These are phyloP conservation scores for Peromyscus maniculatus DNA, from an alignment of 2,113 vertebrate genomes.

Conservation along the genomic window DNA sequence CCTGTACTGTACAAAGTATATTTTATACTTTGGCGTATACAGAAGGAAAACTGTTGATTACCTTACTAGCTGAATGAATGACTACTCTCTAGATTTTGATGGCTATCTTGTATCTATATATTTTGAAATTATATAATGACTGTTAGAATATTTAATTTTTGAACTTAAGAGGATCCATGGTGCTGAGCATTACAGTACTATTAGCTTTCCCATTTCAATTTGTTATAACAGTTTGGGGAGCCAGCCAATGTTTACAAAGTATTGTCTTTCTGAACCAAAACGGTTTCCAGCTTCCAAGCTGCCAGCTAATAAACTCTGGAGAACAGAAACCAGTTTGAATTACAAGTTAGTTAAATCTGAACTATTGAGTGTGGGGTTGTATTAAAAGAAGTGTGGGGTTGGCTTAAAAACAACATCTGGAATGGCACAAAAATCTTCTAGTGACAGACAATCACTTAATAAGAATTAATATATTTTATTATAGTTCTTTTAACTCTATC, in stretches of 20 bases:
- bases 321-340: background rate
- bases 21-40: background rate
- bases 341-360: constrained; percentile 58
- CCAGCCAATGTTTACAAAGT: constrained; percentile 46
- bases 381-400: constrained; percentile 37
- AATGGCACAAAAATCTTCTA: constrained; percentile 20
- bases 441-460: background rate
- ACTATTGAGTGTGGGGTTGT: constrained; percentile 1
- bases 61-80: background rate
- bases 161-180: background rate
- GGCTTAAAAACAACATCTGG: constrained; percentile 59
- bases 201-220: constrained; percentile 39
- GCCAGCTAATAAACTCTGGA: constrained; percentile 41
- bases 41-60: background rate
- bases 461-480: constrained; percentile 25
- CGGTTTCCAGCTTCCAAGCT: constrained; percentile 61
- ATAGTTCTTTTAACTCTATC: background rate
- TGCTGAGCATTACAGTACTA: constrained; percentile 13
- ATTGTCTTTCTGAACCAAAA: constrained; percentile 68
- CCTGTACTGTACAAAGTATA: constrained; percentile 16
- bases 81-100: background rate
- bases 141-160: background rate
- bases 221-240: constrained; percentile 28
- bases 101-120: background rate
- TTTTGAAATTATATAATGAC: background rate